Conservation (phyloP, 2,888 invertebrate species). For the Osmoderma eremita region DNA sequence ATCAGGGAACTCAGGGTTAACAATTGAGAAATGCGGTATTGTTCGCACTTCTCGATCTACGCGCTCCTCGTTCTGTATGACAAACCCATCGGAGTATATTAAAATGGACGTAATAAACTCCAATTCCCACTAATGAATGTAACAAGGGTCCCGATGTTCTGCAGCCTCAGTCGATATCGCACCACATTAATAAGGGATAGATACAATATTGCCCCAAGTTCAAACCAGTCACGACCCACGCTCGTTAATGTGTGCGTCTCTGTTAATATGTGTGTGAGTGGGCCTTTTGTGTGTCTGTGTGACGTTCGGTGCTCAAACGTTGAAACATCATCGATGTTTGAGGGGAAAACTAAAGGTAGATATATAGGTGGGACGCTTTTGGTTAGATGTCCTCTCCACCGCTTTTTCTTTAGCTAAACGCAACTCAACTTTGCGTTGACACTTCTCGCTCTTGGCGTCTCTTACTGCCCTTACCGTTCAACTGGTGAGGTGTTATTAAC, state of each 20-base stretch:
- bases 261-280: neutral
- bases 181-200: slow-evolving; percentile 43
- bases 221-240: slow-evolving; percentile 23
- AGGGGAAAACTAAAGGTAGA: slow-evolving; percentile 19
- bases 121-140: slow-evolving; percentile 38
- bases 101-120: slow-evolving; percentile 36
- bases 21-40: slow-evolving; percentile 2
- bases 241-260: slow-evolving; percentile 11
- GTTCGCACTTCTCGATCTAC: slow-evolving; percentile 9
- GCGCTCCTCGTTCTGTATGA: slow-evolving; percentile 24
- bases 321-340: slow-evolving; percentile 31
- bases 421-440: slow-evolving; percentile 16
- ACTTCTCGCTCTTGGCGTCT: slow-evolving; percentile 15
- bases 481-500: slow-evolving; percentile 29
- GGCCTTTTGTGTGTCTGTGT: slow-evolving; percentile 6
- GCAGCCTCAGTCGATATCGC: slow-evolving; percentile 41
- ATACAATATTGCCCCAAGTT: slow-evolving; percentile 42
- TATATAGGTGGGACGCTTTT: neutral
- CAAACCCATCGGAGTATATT: slow-evolving; percentile 36
- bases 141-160: slow-evolving; percentile 31
- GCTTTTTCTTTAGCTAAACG: slow-evolving; percentile 17
- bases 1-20: neutral
- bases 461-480: neutral
- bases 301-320: slow-evolving; percentile 19
- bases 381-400: neutral